Base-by-base conservation (phyloP, 2,888 invertebrate species). In the Urechis unicinctus region DNA sequence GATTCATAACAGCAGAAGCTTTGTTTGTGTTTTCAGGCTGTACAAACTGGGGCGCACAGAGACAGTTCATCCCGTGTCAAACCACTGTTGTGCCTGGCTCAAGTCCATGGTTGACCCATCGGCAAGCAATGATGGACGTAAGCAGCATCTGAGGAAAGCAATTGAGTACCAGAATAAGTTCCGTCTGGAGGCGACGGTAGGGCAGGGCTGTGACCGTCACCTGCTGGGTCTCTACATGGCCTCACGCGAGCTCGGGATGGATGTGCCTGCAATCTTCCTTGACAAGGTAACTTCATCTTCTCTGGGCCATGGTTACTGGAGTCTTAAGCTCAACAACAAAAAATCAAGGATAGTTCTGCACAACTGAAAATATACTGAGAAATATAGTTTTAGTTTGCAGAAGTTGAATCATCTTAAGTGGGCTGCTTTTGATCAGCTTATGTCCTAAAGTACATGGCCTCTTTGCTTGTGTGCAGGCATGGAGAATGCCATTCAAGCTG, bases 21-120 rank as follows among this genome's bases (percentile, higher is more conserved):
- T n/a, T n/a, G n/a, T n/a, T n/a, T n/a, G n/a, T n/a, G n/a, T n/a
- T n/a, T n/a, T n/a, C 36, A 67, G 68, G 44, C 79, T 81, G 55
- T 85, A 80, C 68, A 82, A 81, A 64, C 79, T 82, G 61, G 84
- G 83, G 3, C 78, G 85, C 24, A 85, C 85, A 0, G 85, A 85
- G 69, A 85, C 85, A 0, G 75, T 84, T 6, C 79, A 84, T 9
- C 81, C 84, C 1, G 83, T 84, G 66, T 81, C 83, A 2, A 67
- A 66, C 6, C 80, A 81, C 57, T 79, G 81, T 21, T 66, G 78
- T 6, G 64, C 66, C 52, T 71, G 65, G 65, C 67, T 68, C 31
- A 66, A 66, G 50, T 62, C 67, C 31, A 71, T 71, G 71, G 67
- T 64, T 43, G 51, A 57, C 47, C 58, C 62, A 42, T 61, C 65